These are phyloP conservation scores for Stenolophus ochropezus DNA, from an alignment of 2,888 invertebrate species.

Conservation along the genomic window DNA sequence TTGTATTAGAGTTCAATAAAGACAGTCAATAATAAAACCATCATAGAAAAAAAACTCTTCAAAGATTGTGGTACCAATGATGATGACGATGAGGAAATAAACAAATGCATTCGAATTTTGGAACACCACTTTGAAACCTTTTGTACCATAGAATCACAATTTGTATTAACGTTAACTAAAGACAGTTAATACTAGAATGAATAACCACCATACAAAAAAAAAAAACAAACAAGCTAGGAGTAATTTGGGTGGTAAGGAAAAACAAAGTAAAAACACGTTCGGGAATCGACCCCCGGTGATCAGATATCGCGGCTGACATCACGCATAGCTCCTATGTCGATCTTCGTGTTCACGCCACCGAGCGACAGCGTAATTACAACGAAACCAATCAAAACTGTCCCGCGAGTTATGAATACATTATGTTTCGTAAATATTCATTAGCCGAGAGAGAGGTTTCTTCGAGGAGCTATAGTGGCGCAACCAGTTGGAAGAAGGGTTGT, in stretches of 20 bases:
- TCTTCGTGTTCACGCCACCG: constrained; percentile 39
- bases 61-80: too few species aligned
- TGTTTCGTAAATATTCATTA: constrained; percentile 67
- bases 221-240: neutral
- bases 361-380: constrained; percentile 64
- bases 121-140: too few species aligned
- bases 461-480: neutral
- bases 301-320: neutral
- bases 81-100: too few species aligned
- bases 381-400: constrained; percentile 69
- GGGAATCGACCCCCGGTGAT: neutral
- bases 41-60: too few species aligned
- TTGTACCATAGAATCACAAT: too few species aligned
- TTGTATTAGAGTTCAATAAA: too few species aligned
- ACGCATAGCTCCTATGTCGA: neutral
- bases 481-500: neutral
- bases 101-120: too few species aligned
- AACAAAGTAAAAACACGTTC: neutral
- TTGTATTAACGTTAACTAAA: too few species aligned
- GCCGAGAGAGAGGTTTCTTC: neutral
- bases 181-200: too few species aligned
- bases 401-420: constrained; percentile 69
- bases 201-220: too few species aligned
- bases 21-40: too few species aligned
- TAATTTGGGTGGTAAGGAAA: neutral